Base-by-base conservation (phyloP, 2,888 invertebrate genomes). In the Caenorhabditis imperialis region DNA sequence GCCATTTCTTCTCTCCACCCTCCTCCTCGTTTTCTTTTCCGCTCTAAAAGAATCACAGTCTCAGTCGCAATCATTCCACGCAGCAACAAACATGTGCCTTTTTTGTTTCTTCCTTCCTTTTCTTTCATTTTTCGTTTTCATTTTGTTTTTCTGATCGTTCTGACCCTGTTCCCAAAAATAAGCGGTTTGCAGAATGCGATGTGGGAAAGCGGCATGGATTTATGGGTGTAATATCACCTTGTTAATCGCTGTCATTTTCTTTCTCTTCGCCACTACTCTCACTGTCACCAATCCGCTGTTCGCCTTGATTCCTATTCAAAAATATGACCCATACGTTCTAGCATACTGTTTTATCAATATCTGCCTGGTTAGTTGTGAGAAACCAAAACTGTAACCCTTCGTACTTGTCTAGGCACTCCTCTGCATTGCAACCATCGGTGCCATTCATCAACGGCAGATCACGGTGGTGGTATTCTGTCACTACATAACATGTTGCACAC, bases 201-300 rank as follows among this genome's bases (percentile, higher is more conserved):
- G 16, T 14, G 62, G 62, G 1, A 72, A 62, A 38, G 57, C 62
- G 22, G 63, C 65, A 2, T 73, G 73, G 73, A 10, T 67, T 10
- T 73, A 73, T 23, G 60, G 53, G 1, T 14, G 38, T 23, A 65
- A 73, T 37, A 1, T 54, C 2, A 5, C 67, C 18, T 51, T 73
- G 0, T 37, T 73, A 2, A 14, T 55, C 8, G 27, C 60, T 6
- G 55, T 55, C n/a, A 37, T 44, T 1, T 8, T 61, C 14, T 55
- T 74, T 22, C 38, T 74, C 1, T 22, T 55, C 5, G 48, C 55
- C 3, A 67, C 55, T 1, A 20, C 20, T 10, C 12, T 55, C 33
- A 55, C 55, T 40, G 10, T 67, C n/a, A 45, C 27, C 12, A 45
- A 61, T 16, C 74, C 74, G 37, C 20, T 74, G 20, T 74, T 74